These are phyloP conservation scores for Enteromius trimaculatus DNA, from an alignment of 2,797 vertebrate species.

Conservation along the genomic window DNA sequence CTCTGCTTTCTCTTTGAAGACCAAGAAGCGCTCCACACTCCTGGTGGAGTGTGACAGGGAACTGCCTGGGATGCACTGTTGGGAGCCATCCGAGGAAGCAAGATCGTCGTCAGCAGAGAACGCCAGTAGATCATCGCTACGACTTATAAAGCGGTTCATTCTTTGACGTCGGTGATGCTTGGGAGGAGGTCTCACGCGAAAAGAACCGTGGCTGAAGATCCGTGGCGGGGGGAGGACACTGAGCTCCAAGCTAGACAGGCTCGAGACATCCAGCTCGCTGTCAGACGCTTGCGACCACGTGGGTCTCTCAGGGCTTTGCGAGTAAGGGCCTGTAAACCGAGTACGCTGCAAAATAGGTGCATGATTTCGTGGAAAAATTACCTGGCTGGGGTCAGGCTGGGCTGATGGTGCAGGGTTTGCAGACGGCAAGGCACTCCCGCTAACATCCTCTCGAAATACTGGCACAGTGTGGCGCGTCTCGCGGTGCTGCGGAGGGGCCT, in stretches of 20 bases:
- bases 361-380: conserved; percentile 70
- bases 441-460: conserved; percentile 77
- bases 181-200: conserved; percentile 10
- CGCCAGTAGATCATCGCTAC: conserved; percentile 70
- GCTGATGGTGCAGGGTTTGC: conserved; percentile 48
- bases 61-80: conserved; percentile 49
- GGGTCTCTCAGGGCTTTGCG: conserved; percentile 60
- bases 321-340: conserved; percentile 67
- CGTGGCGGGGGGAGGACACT: conserved; percentile 56
- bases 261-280: conserved; percentile 80
- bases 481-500: conserved; percentile 94
- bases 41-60: conserved; percentile 72
- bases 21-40: conserved; percentile 74
- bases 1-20: conserved; percentile 78
- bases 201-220: conserved; percentile 57
- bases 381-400: conserved; percentile 79
- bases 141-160: conserved; percentile 67
- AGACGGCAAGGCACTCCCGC: conserved; percentile 66
- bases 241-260: conserved; percentile 73
- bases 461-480: conserved; percentile 83
- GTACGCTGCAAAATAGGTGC: conserved; percentile 64
- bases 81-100: conserved; percentile 60
- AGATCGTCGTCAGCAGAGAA: conserved; percentile 60
- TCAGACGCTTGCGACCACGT: conserved; percentile 77
- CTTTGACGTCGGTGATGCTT: conserved; percentile 22